Evolutionary conservation across 2,113 vertebrate species (phyloP).

Genomic region (Suncus etruscus): DNA sequence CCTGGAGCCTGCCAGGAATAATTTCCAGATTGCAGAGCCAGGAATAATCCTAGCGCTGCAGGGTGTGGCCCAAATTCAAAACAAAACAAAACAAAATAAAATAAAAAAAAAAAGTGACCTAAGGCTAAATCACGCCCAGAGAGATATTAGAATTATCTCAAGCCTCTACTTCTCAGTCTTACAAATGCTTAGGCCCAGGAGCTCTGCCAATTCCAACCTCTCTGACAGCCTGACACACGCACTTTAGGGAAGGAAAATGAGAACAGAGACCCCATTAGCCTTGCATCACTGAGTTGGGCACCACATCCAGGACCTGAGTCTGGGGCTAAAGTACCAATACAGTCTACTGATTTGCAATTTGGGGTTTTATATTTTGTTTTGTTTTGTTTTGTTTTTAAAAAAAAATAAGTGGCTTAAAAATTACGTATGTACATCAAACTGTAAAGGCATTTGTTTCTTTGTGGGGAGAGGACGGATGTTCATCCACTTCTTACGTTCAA

Average conservation of each 20-base stretch:
- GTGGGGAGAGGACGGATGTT: slow-evolving; percentile 95
- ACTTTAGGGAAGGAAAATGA: slow-evolving; percentile 25
- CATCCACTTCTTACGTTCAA: slow-evolving; percentile 97
- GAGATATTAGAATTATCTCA: not conserved
- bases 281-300: slow-evolving; percentile 4
- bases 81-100: too few relatives aligned
- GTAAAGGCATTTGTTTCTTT: slow-evolving; percentile 97
- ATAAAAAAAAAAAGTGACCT: not conserved
- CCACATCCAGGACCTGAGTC: slow-evolving; percentile 36
- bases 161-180: not conserved
- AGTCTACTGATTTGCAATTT: slow-evolving; percentile 61
- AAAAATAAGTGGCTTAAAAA: slow-evolving; percentile 72
- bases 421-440: slow-evolving; percentile 95
- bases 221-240: slow-evolving; percentile 6
- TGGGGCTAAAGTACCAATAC: slow-evolving; percentile 39
- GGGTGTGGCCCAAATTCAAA: too few relatives aligned
- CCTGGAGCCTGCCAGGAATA: too few relatives aligned
- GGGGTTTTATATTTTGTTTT: slow-evolving; percentile 46
- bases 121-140: not conserved
- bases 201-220: not conserved
- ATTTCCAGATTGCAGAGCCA: too few relatives aligned
- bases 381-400: too few relatives aligned
- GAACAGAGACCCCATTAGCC: slow-evolving; percentile 7
- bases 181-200: not conserved
- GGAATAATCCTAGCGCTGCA: too few relatives aligned